Percentiles rank a stretch among this genome's conserved stretches.
Evolutionary conservation across 2,888 invertebrate species (phyloP).

Genomic region (Quadroppia sp.): DNA sequence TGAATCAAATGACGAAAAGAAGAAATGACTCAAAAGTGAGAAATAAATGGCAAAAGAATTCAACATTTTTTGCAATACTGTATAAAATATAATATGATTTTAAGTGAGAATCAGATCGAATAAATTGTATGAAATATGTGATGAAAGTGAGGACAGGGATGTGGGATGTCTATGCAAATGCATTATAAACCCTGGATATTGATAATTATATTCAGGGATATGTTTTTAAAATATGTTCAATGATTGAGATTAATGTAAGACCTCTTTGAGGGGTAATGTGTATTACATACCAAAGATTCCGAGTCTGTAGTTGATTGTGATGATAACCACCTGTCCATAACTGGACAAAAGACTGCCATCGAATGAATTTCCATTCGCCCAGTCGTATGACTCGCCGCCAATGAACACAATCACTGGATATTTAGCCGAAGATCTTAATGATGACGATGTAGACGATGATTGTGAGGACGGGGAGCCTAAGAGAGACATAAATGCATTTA

Average conservation of each 20-base stretch:
- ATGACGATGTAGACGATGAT: conserved; percentile 2
- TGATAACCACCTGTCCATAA: conserved; percentile 69
- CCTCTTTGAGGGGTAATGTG: not conserved
- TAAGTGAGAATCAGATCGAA: not conserved
- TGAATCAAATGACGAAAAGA: not conserved
- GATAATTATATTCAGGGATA: too few relatives aligned
- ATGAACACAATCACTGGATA: conserved; percentile 80
- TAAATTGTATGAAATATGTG: not conserved
- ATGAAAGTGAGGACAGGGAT: not conserved
- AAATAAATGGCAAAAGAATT: not conserved
- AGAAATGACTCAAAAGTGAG: not conserved
- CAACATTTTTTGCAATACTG: not conserved
- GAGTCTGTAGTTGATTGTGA: conserved; percentile 92
- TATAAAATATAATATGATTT: not conserved
- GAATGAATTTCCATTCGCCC: conserved; percentile 95
- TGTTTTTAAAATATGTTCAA: too few relatives aligned
- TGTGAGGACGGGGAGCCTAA: not conserved
- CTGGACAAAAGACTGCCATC: conserved; percentile 91
- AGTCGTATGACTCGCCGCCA: conserved; percentile 92
- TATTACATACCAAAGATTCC: conserved; percentile 65
- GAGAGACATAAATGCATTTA: not conserved
- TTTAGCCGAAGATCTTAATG: conserved; percentile 25
- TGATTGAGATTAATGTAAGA: too few relatives aligned
- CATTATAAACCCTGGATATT: too few relatives aligned
- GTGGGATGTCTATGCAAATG: too few relatives aligned